A percentile compares a stretch with the other conserved stretches of the same genome.
Evolutionary conservation across 2,797 vertebrate species (phyloP).

Genomic region (Pseudomugil gertrudae): DNA sequence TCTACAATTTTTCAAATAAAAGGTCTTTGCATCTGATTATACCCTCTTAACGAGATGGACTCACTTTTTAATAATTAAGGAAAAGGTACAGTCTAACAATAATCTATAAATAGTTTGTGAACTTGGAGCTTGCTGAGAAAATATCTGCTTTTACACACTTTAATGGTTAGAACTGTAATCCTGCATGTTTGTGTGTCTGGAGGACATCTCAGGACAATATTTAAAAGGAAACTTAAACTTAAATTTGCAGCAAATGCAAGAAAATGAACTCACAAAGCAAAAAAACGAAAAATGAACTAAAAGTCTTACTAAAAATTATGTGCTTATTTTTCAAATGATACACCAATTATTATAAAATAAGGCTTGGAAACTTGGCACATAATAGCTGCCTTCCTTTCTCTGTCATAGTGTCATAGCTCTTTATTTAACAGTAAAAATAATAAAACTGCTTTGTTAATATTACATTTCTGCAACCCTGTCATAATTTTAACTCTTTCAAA

Average conservation of each 20-base stretch:
- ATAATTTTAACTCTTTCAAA: background rate
- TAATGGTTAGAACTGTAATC: background rate
- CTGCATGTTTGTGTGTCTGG: background rate
- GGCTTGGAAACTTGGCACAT: background rate
- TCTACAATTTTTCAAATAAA: background rate
- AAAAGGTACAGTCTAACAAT: background rate
- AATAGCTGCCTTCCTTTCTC: background rate
- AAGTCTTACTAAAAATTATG: background rate
- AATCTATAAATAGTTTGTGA: background rate
- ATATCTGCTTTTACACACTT: background rate
- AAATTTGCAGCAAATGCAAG: background rate
- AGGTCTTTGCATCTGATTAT: background rate
- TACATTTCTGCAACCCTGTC: background rate
- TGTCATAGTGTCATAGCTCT: background rate
- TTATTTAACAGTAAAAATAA: background rate
- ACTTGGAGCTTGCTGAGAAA: background rate
- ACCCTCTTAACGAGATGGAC: background rate
- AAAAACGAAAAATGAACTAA: background rate
- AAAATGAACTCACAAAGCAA: background rate
- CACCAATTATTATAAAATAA: background rate
- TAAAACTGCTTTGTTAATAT: background rate
- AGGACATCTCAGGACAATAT: conserved; percentile 7
- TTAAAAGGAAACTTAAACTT: background rate
- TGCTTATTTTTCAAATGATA: background rate
- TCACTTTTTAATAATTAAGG: background rate